These are phyloP conservation scores for Lagocephalus sceleratus DNA, from an alignment of 2,797 vertebrate genomes.

Conservation along the genomic window DNA sequence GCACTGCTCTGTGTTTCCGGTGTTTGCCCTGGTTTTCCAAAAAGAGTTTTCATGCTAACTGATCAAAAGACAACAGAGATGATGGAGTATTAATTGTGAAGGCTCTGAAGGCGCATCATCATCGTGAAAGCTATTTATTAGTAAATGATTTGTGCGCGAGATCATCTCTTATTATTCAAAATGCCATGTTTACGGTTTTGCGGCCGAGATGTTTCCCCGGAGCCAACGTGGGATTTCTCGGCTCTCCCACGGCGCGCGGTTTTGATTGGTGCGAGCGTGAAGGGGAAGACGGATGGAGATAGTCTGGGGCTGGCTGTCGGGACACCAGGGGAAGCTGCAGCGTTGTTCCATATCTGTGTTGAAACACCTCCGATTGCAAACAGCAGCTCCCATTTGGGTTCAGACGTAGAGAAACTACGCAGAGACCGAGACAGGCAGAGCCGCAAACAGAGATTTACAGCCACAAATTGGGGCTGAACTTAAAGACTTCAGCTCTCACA, in stretches of 20 bases:
- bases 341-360: constrained; percentile 48
- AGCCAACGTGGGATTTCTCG: constrained; percentile 62
- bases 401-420: constrained; percentile 32
- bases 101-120: constrained; percentile 24
- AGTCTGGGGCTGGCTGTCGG: constrained; percentile 59
- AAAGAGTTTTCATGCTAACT: constrained; percentile 25
- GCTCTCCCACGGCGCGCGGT: constrained; percentile 48
- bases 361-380: constrained; percentile 64
- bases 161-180: constrained; percentile 57
- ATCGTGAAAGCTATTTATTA: constrained; percentile 57
- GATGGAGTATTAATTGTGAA: constrained; percentile 38
- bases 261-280: constrained; percentile 51
- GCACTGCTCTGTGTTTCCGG: constrained; percentile 2
- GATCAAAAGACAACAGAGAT: constrained; percentile 8
- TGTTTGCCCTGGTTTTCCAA: constrained; percentile 22
- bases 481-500: background rate
- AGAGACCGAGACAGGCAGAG: constrained; percentile 37
- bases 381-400: constrained; percentile 64
- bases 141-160: constrained; percentile 48
- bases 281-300: constrained; percentile 62
- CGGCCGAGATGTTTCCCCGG: constrained; percentile 48
- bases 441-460: background rate
- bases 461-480: constrained; percentile 5
- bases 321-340: constrained; percentile 50
- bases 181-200: constrained; percentile 60